Conservation (phyloP, 1,140 invertebrate genomes). For the Lasioglossum albipes region DNA sequence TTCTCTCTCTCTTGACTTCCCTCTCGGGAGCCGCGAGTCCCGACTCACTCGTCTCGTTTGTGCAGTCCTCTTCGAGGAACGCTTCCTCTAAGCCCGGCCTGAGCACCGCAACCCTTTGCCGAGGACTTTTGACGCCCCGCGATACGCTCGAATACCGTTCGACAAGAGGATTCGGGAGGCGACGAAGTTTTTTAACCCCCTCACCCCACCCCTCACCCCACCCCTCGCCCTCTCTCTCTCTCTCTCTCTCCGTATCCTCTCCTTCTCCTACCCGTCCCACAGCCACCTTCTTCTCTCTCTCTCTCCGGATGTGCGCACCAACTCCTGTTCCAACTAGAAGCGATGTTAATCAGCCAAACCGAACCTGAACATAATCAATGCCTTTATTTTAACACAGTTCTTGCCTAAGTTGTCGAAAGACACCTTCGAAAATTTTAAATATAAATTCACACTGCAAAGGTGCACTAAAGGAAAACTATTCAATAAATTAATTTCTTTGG, state of each 20-base stretch:
- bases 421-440: too few species aligned
- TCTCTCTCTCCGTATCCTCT: background rate
- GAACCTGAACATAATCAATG: too few species aligned
- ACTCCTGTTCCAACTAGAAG: background rate
- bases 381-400: too few species aligned
- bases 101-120: constrained; percentile 46
- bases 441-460: too few species aligned
- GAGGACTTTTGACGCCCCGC: constrained; percentile 47
- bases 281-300: too few species aligned
- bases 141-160: constrained; percentile 50
- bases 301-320: background rate
- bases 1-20: constrained; percentile 17
- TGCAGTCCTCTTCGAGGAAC: constrained; percentile 29
- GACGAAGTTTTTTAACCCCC: constrained; percentile 13
- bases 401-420: too few species aligned
- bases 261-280: too few species aligned
- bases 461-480: too few species aligned
- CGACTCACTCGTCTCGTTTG: constrained; percentile 37
- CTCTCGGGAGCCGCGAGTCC: background rate
- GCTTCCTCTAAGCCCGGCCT: constrained; percentile 41
- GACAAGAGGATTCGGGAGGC: constrained; percentile 51
- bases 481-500: too few species aligned
- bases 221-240: background rate
- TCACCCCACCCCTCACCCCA: too few species aligned
- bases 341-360: too few species aligned